These are phyloP conservation scores for Exephanes ischioxanthus DNA, from an alignment of 2,888 invertebrate species.

Conservation along the genomic window DNA sequence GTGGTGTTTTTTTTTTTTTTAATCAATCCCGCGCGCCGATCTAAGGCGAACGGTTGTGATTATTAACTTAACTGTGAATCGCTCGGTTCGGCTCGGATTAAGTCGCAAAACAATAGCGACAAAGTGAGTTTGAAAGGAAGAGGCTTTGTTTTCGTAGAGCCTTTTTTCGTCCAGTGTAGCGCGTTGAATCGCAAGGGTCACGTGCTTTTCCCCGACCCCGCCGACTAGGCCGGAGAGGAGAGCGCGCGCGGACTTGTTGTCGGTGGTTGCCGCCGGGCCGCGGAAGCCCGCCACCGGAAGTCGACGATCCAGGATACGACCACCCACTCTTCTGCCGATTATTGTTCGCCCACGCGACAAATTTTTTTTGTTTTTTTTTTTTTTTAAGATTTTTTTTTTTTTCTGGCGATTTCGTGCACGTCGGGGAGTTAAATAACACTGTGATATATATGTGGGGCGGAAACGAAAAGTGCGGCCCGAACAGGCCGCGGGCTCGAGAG, in stretches of 20 bases:
- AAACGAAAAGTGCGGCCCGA: conserved; percentile 40
- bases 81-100: no score
- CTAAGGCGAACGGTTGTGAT: no score
- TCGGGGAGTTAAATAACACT: conserved; percentile 12
- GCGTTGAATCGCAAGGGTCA: conserved; percentile 35
- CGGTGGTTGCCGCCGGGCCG: conserved; percentile 30
- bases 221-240: conserved; percentile 42
- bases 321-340: conserved; percentile 21
- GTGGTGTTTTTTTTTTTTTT: background rate
- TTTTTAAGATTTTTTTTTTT: conserved; percentile 33
- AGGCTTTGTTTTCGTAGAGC: no score
- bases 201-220: conserved; percentile 53
- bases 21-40: background rate
- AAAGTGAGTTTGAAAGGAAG: no score
- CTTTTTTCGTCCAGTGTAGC: no score
- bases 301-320: conserved; percentile 61
- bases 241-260: conserved; percentile 34
- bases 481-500: conserved; percentile 54
- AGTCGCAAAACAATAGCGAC: no score
- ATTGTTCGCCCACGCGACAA: conserved; percentile 56
- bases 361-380: conserved; percentile 37
- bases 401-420: conserved; percentile 7
- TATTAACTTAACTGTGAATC: no score
- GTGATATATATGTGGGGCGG: conserved; percentile 43
- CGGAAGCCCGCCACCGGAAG: conserved; percentile 66